Evolutionary conservation across 2,888 invertebrate genomes (phyloP).

Genomic region (Plagodis dolabraria): DNA sequence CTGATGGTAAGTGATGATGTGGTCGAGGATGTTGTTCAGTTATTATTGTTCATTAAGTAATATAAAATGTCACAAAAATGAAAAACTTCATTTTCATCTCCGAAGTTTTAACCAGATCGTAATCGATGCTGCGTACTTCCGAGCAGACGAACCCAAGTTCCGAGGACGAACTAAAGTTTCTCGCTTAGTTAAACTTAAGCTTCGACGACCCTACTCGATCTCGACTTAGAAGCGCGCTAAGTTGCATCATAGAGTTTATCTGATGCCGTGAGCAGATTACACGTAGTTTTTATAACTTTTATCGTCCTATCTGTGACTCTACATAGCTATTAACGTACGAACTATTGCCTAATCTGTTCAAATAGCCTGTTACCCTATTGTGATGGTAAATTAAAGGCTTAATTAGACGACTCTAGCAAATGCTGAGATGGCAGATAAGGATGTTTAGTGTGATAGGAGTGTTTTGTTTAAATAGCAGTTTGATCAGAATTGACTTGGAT

Average conservation of each 20-base stretch:
- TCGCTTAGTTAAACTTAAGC: slow-evolving; percentile 11
- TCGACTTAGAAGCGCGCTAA: slow-evolving; percentile 23
- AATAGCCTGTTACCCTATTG: slow-evolving; percentile 40
- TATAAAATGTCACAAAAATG: no score
- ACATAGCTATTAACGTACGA: slow-evolving; percentile 22
- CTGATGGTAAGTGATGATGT: no score
- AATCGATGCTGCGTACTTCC: slow-evolving; percentile 5
- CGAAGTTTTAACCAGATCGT: slow-evolving; percentile 10
- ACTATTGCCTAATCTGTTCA: slow-evolving; percentile 22
- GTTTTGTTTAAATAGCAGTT: slow-evolving; percentile 1
- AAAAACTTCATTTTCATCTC: no score
- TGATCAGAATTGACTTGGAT: neutral
- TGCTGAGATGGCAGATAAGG: neutral
- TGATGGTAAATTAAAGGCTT: slow-evolving; percentile 26
- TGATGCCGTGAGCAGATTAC: slow-evolving; percentile 52
- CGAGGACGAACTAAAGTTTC: slow-evolving; percentile 13
- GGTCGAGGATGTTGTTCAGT: no score
- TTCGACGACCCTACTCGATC: slow-evolving; percentile 17
- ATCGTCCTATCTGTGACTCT: slow-evolving; percentile 42
- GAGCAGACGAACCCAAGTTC: slow-evolving; percentile 9
- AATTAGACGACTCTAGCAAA: slow-evolving; percentile 10
- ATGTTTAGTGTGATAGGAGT: neutral
- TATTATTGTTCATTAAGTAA: no score
- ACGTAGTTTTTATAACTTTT: slow-evolving; percentile 52
- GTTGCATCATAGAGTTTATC: slow-evolving; percentile 58